These are phyloP conservation scores for Pegoplata infirma DNA, from an alignment of 2,888 invertebrate genomes.

Conservation along the genomic window DNA sequence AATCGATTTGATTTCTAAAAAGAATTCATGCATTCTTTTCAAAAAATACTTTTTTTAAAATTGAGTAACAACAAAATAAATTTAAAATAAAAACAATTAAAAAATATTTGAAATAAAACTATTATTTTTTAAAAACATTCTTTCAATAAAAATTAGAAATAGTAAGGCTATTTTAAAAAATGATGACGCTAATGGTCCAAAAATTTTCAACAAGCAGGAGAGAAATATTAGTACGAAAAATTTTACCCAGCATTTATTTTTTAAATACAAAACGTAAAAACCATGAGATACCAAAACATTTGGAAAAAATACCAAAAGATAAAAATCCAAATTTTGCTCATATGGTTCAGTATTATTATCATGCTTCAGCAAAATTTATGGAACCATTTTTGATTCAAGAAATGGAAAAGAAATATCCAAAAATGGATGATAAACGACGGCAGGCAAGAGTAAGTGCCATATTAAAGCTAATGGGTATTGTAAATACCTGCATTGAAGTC, in stretches of 20 bases:
- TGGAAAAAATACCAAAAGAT: slow-evolving; percentile 66
- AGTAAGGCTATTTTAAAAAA: too few species aligned
- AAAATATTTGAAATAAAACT: too few species aligned
- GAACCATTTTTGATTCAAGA: slow-evolving; percentile 71
- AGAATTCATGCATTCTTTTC: too few species aligned
- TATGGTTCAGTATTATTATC: slow-evolving; percentile 75
- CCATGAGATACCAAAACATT: slow-evolving; percentile 72
- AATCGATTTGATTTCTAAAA: too few species aligned
- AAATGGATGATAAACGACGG: slow-evolving; percentile 67
- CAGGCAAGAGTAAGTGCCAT: slow-evolving; percentile 71
- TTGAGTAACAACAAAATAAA: neutral
- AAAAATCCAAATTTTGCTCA: slow-evolving; percentile 70
- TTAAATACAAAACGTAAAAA: slow-evolving; percentile 50
- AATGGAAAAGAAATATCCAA: slow-evolving; percentile 68
- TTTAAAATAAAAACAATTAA: too few species aligned
- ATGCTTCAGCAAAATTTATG: slow-evolving; percentile 71
- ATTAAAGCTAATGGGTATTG: slow-evolving; percentile 70
- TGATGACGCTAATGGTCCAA: too few species aligned
- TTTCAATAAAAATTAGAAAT: too few species aligned
- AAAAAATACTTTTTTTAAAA: too few species aligned
- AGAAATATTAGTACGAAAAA: neutral
- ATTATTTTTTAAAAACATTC: too few species aligned
- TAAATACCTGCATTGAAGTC: slow-evolving; percentile 70
- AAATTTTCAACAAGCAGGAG: neutral
- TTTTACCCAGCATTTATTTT: neutral